phyloP scores from a whole-genome alignment of 2,888 invertebrate genomes.

The Sarcophaga subvicina region DNA sequence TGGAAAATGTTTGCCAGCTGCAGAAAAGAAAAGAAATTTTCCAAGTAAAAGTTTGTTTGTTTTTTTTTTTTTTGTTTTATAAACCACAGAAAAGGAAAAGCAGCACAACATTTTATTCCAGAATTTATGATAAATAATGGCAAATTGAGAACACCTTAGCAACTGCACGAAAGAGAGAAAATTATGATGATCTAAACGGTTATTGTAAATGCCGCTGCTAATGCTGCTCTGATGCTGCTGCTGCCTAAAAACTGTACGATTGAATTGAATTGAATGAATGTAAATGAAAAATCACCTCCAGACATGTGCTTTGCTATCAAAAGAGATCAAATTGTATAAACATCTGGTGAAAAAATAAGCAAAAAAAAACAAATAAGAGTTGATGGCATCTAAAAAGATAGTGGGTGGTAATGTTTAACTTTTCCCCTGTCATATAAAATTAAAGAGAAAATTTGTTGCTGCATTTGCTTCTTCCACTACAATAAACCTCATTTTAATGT shows the following conservation, averaged over 20 bases:
- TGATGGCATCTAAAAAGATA: slow-evolving; percentile 47
- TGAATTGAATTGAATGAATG: neutral
- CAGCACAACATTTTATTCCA: slow-evolving; percentile 28
- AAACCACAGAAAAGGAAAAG: neutral
- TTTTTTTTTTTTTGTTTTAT: no score
- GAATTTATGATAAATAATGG: slow-evolving; percentile 59
- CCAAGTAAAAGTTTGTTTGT: neutral
- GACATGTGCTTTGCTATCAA: slow-evolving; percentile 52
- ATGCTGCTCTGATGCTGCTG: no score
- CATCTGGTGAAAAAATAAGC: neutral
- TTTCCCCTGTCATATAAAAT: slow-evolving; percentile 66
- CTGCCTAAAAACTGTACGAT: no score
- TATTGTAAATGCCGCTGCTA: neutral
- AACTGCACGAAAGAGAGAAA: slow-evolving; percentile 28
- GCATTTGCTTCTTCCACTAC: slow-evolving; percentile 14
- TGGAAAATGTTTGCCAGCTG: slow-evolving; percentile 58
- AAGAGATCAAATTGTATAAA: slow-evolving; percentile 16
- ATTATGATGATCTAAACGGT: neutral
- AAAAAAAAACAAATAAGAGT: slow-evolving; percentile 1
- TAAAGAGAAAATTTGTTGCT: slow-evolving; percentile 60
- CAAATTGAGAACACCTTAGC: slow-evolving; percentile 47
- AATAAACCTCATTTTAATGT: neutral
- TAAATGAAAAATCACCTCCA: slow-evolving; percentile 58
- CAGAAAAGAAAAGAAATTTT: slow-evolving; percentile 21
- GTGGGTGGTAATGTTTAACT: slow-evolving; percentile 57